Conservation (phyloP, 2,888 invertebrate genomes). For the Ferdinandea cuprea region DNA sequence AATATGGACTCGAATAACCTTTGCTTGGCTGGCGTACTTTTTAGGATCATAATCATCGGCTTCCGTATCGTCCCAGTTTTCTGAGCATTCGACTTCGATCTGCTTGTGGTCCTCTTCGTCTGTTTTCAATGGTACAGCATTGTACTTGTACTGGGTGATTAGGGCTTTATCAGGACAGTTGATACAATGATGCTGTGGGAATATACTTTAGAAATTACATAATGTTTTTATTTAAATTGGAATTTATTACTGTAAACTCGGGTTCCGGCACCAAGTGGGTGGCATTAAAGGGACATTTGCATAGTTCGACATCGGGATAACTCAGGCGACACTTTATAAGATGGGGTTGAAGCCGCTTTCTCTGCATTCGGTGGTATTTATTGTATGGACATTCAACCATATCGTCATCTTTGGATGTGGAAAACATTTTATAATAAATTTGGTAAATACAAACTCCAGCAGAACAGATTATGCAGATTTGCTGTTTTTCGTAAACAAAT, state of each 20-base stretch:
- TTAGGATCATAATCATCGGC: constrained; percentile 79
- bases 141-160: constrained; percentile 75
- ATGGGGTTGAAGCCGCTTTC: constrained; percentile 85
- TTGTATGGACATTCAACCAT: constrained; percentile 86
- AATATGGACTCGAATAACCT: constrained; percentile 77
- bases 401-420: constrained; percentile 75
- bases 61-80: constrained; percentile 76
- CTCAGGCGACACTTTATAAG: constrained; percentile 85
- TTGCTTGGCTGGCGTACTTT: constrained; percentile 76
- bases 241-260: constrained; percentile 78
- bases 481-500: no score
- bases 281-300: constrained; percentile 85
- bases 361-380: constrained; percentile 84
- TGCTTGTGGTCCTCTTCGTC: constrained; percentile 75
- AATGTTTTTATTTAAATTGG: neutral
- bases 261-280: constrained; percentile 84
- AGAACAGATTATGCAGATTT: no score
- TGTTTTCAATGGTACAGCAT: constrained; percentile 47
- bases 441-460: neutral
- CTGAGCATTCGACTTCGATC: constrained; percentile 76
- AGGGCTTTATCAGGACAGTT: constrained; percentile 76
- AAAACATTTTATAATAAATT: constrained; percentile 28
- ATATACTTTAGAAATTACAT: neutral
- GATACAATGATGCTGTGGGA: constrained; percentile 76
- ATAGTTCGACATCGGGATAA: constrained; percentile 82